Conservation (phyloP, 1,140 invertebrate genomes). For the Bicyclus anynana region DNA sequence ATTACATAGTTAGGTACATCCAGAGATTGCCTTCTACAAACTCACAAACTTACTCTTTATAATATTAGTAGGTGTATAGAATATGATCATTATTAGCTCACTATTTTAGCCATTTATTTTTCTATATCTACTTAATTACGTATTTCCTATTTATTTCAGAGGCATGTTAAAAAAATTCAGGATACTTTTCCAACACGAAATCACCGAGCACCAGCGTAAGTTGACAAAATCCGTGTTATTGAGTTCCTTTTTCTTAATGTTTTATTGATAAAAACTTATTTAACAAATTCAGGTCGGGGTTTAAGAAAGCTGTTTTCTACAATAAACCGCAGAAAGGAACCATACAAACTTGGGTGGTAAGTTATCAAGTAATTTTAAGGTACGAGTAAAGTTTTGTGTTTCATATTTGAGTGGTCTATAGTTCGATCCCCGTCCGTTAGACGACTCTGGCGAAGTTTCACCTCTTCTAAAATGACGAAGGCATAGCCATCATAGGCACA, state of each 20-base stretch:
- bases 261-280: slow-evolving; percentile 11
- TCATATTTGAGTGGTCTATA: too few species aligned
- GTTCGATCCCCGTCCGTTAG: too few species aligned
- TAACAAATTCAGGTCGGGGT: slow-evolving; percentile 34
- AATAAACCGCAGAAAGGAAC: slow-evolving; percentile 37
- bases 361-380: neutral
- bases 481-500: too few species aligned
- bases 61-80: too few species aligned
- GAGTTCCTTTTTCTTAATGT: neutral
- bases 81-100: too few species aligned
- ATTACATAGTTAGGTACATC: too few species aligned
- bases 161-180: slow-evolving; percentile 25
- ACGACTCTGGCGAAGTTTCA: too few species aligned
- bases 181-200: slow-evolving; percentile 34
- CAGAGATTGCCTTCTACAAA: too few species aligned
- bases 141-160: slow-evolving; percentile 23
- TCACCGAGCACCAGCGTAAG: slow-evolving; percentile 41
- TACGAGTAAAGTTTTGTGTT: too few species aligned
- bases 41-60: too few species aligned
- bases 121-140: neutral
- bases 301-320: slow-evolving; percentile 44
- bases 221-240: neutral
- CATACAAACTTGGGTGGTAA: slow-evolving; percentile 50
- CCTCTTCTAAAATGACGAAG: too few species aligned
- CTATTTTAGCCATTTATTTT: too few species aligned